Conservation (phyloP, 2,888 invertebrate species). For the Bugula neritina region DNA sequence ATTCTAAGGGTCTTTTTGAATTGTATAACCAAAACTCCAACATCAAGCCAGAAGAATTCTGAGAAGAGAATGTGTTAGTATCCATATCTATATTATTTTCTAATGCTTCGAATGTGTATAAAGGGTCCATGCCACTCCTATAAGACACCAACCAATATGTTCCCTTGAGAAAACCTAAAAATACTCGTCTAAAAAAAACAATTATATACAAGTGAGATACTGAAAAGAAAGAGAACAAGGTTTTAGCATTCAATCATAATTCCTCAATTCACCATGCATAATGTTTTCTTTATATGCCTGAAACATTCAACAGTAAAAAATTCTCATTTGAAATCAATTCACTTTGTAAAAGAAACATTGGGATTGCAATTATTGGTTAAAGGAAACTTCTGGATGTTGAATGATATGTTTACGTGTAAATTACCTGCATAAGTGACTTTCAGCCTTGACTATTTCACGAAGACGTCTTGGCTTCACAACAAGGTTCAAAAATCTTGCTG, state of each 20-base stretch:
- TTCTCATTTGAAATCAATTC: no score
- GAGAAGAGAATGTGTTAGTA: not conserved
- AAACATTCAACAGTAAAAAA: no score
- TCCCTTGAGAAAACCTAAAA: constrained; percentile 23
- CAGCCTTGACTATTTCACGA: not conserved
- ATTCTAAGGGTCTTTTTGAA: not conserved
- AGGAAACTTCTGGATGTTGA: no score
- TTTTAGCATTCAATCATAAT: not conserved
- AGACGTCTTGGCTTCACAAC: constrained; percentile 15
- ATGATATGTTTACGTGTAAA: no score
- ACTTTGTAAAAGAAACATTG: no score
- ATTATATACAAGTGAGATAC: not conserved
- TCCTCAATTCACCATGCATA: not conserved
- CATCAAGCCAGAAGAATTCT: not conserved
- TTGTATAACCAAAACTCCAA: constrained; percentile 19
- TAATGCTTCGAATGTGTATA: not conserved
- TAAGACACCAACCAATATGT: constrained; percentile 7
- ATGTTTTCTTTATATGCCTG: not conserved
- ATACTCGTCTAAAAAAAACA: not conserved
- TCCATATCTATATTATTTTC: not conserved
- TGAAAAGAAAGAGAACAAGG: no score
- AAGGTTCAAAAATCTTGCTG: not conserved
- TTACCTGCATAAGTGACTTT: not conserved
- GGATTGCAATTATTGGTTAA: no score
- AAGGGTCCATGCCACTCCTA: not conserved